Conservation (phyloP, 1,140 invertebrate species). For the Drosophila equinoxialis region DNA sequence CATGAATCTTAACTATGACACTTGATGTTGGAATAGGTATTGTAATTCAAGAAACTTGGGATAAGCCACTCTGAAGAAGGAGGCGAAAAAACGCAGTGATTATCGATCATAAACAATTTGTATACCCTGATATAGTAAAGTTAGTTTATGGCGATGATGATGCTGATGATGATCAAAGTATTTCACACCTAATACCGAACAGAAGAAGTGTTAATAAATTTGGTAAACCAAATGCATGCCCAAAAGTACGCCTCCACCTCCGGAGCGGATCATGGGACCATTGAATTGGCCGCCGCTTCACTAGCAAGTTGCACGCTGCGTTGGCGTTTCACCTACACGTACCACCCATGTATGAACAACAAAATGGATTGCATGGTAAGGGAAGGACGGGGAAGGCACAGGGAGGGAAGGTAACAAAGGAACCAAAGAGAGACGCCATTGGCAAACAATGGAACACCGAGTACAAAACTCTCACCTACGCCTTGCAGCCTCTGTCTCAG, state of each 20-base stretch:
- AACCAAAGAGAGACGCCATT: slow-evolving; percentile 42
- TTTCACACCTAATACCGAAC: slow-evolving; percentile 66
- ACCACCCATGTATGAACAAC: slow-evolving; percentile 14
- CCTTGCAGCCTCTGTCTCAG: background rate
- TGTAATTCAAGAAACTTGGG: background rate
- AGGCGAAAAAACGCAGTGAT: background rate
- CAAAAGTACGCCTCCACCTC: slow-evolving; percentile 43
- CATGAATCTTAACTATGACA: background rate
- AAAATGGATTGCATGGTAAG: background rate
- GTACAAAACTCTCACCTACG: slow-evolving; percentile 50
- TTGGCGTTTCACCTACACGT: slow-evolving; percentile 35
- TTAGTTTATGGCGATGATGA: slow-evolving; percentile 31
- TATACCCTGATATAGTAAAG: background rate
- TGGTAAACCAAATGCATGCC: slow-evolving; percentile 22
- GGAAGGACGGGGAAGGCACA: too few relatives aligned
- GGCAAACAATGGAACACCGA: slow-evolving; percentile 43
- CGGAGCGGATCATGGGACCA: slow-evolving; percentile 29
- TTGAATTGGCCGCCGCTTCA: slow-evolving; percentile 17
- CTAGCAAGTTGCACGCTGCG: slow-evolving; percentile 45
- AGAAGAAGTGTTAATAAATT: slow-evolving; percentile 43
- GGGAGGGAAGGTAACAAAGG: slow-evolving; percentile 20
- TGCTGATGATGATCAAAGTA: slow-evolving; percentile 60
- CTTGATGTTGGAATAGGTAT: background rate
- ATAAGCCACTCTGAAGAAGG: background rate
- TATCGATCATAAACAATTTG: slow-evolving; percentile 3